phyloP scores from a whole-genome alignment of 2,113 vertebrate species.

The Burhinus bistriatus region DNA sequence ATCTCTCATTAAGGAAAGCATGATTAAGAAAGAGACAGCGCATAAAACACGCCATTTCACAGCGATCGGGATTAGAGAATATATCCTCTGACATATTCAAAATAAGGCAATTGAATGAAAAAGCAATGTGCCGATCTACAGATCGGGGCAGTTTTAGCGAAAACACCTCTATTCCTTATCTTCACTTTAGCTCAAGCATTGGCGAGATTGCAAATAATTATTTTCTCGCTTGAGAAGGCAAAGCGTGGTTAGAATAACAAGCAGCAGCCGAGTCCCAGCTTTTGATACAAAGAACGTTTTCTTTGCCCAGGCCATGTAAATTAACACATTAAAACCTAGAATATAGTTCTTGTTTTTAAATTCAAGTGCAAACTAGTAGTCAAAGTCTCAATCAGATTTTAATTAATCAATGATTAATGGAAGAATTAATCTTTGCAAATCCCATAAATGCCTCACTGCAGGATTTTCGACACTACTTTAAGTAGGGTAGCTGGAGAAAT shows the following conservation, averaged over 20 bases:
- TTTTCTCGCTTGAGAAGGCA: not conserved
- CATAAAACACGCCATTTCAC: not conserved
- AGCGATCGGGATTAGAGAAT: not conserved
- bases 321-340: not conserved
- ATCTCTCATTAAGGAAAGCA: not conserved
- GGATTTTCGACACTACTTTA: not conserved
- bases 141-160: not conserved
- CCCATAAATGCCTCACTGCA: rapidly evolving
- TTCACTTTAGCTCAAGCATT: not conserved
- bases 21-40: not conserved
- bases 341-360: not conserved
- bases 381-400: not conserved
- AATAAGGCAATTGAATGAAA: not conserved
- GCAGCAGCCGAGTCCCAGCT: not conserved
- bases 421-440: not conserved
- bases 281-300: not conserved
- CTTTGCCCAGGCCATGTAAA: not conserved
- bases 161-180: not conserved
- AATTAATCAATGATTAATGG: not conserved
- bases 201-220: not conserved
- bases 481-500: not conserved
- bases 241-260: not conserved
- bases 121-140: not conserved
- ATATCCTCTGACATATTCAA: not conserved
- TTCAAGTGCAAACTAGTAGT: not conserved